Evolutionary conservation across 2,797 vertebrate genomes (phyloP), one percentile per base, ranked within the genome.

Genomic region (Xenops minutus): DNA sequence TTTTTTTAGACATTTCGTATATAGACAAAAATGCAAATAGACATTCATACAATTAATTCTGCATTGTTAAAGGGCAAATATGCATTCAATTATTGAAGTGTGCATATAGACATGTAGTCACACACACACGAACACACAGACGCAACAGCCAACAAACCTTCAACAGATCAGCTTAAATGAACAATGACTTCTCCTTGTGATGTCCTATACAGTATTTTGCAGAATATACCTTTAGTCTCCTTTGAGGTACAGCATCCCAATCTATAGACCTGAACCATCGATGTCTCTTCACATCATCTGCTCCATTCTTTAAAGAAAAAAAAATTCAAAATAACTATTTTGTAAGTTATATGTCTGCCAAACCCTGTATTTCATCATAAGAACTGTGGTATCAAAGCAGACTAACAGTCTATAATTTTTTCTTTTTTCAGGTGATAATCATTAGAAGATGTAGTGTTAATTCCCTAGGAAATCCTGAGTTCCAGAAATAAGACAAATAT

Each of bases 211-310:
- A 85, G 46, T 61, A 75, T 91, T 94, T 84, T 82, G 24, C 69
- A 87, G 37, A 86, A 78, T 26, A 82, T 95, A 99, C 99, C 98
- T 99, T 99, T n/a, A 99, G 96, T 85, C 98, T 99, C 88, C 98
- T 98, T 86, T 98, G 98, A 12, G 98, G 99, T 80, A 99, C 99
- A 4, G 97, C 96, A 2, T 99, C 99, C 99, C 99, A 99, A 88
- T 99, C 99, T 63, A 99, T 88, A 1, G 98, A 95, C 68, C 99
- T 99, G 96, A 99, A 99, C 99, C 99, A 99, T 19, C 99, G 96
- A 81, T 99, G 99, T 39, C 98, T 98, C 90, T 99, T 99, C 77
- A 99, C 98, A 29, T 99, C 99, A 12, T 99, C 99, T 3, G 98
- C 98, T 89, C 99, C 99, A 23, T 99, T 99, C 99, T 99, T 81